A percentile compares a stretch with the other conserved stretches of the same genome.
phyloP scores from a whole-genome alignment of 2,888 invertebrate species.

The Listrodromus nycthemerus region DNA sequence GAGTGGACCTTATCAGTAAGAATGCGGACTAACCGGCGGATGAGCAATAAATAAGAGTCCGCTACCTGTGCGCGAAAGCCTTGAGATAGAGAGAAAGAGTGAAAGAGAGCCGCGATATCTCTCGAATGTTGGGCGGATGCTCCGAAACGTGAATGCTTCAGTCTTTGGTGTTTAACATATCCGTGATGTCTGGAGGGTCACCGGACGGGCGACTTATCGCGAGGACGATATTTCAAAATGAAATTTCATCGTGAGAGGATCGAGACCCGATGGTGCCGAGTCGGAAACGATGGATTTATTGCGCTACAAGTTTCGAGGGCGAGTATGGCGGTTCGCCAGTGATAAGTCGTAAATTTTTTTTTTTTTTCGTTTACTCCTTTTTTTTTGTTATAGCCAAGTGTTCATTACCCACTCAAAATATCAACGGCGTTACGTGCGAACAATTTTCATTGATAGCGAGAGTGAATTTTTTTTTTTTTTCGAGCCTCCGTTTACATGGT shows the following conservation, averaged over 20 bases:
- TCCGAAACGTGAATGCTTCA: slow-evolving; percentile 37
- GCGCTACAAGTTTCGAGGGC: neutral
- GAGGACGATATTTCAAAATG: slow-evolving; percentile 39
- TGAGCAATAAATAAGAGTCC: slow-evolving; percentile 74
- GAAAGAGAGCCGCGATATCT: slow-evolving; percentile 69
- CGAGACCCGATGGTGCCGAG: neutral
- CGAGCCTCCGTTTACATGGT: too few relatives aligned
- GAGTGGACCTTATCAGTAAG: slow-evolving; percentile 72
- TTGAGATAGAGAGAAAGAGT: slow-evolving; percentile 4
- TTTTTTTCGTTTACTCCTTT: too few relatives aligned
- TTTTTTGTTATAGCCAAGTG: neutral
- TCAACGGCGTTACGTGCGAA: neutral
- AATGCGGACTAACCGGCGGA: slow-evolving; percentile 75
- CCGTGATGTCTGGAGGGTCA: slow-evolving; percentile 30
- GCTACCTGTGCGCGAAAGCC: slow-evolving; percentile 64
- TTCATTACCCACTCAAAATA: neutral
- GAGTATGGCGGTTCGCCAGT: slow-evolving; percentile 16
- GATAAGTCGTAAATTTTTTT: slow-evolving; percentile 11
- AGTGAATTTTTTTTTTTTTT: too few relatives aligned
- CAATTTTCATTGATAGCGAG: neutral
- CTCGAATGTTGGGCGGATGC: slow-evolving; percentile 21
- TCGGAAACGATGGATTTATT: slow-evolving; percentile 32
- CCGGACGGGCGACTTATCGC: slow-evolving; percentile 23
- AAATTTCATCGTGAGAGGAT: slow-evolving; percentile 34
- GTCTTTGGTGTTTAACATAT: slow-evolving; percentile 59